Evolutionary conservation across 2,797 vertebrate genomes (phyloP), one percentile per base, ranked within the genome.

Genomic region (Smutsia gigantea): DNA sequence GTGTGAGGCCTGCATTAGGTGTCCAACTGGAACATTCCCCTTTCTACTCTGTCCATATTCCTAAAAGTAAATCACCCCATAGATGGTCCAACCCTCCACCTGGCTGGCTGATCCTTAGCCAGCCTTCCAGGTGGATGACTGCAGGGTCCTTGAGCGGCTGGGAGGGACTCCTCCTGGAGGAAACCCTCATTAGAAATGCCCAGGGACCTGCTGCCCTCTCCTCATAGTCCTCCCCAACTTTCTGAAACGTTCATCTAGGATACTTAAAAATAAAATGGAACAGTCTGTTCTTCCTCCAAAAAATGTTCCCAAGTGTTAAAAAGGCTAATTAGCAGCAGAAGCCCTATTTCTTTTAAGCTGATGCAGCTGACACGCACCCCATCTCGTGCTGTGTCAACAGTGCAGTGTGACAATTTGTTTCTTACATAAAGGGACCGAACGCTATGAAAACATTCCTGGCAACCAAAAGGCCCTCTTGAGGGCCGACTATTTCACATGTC

Each of bases 241-340:
- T 72, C 46, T 6, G 37, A 91, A 75, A 37, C 17, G 55, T 7
- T 74, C 74, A 37, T 34, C 23, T 66, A 95, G 53, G 2, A 1
- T 17, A 42, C n/a, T 74, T 57, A 37, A 87, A 79, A 91, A 72
- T 42, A 90, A 79, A 59, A 59, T 17, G 15, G 66, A 86, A 55
- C 3, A 29, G 46, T 29, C 19, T 59, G n/a, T n/a, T 61, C 18
- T 19, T 46, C 53, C 64, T 42, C 64, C 75, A 34, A 19, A 90
- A 66, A 74, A 71, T 63, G 34, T 82, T 94, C 86, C 19, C 46
- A 25, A 64, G 79, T 23, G 92, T 79, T 74, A 93, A 89, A 96
- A 94, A 94, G 68, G 84, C 92, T 89, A 63, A 78, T n/a, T 8
- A 55, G 69, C 74, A 69, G 81, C 72, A 86, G 42, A 79, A 71